These are phyloP conservation scores for Drosophila orosa DNA, from an alignment of 1,140 invertebrate species.

Conservation along the genomic window DNA sequence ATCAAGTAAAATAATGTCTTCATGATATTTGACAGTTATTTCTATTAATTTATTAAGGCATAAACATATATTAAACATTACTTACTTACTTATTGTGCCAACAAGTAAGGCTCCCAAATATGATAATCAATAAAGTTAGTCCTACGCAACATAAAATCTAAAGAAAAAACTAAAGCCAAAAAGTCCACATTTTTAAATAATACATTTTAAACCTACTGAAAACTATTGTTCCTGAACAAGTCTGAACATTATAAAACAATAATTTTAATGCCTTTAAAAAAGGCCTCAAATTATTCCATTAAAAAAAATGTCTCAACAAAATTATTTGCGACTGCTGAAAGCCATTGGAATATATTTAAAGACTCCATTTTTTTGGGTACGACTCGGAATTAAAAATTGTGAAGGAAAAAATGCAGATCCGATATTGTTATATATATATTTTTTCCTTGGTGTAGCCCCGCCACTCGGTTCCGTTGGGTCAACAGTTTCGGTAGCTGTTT, in stretches of 20 bases:
- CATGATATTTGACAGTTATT: no score
- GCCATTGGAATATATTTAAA: constrained; percentile 8
- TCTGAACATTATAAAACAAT: no score
- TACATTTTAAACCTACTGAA: neutral
- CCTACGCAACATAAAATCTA: no score
- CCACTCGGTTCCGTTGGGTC: constrained; percentile 45
- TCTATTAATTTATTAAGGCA: no score
- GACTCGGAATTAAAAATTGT: neutral
- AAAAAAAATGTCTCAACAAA: neutral
- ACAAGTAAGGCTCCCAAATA: no score
- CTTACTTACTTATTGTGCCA: no score
- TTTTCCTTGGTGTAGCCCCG: constrained; percentile 25
- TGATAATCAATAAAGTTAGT: no score
- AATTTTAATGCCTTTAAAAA: neutral
- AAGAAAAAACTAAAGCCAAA: no score
- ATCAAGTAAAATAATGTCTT: no score
- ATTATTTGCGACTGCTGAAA: neutral
- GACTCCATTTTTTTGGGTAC: neutral
- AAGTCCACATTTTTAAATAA: no score
- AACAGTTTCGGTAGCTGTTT: constrained; percentile 80
- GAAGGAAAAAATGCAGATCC: neutral
- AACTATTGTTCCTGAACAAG: neutral
- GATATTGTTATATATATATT: constrained; percentile 1
- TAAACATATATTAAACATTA: no score
- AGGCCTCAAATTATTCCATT: constrained; percentile 1